Conservation (phyloP, 2,888 invertebrate genomes). For the Seira ritae region DNA sequence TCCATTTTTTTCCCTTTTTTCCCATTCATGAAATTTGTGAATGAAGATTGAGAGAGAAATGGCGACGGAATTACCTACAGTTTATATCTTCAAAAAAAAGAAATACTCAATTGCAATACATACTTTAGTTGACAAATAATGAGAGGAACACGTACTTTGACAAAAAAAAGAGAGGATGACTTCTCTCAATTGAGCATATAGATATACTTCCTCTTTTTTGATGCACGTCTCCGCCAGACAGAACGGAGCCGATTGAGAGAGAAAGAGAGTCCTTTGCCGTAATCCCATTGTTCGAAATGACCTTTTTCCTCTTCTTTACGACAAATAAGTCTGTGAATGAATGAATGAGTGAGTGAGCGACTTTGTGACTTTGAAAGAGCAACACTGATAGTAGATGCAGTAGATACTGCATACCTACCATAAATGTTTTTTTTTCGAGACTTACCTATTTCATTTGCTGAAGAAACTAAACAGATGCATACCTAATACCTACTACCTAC, state of each 20-base stretch:
- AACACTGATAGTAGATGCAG: no score
- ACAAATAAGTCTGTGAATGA: conserved; percentile 19
- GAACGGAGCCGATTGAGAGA: conserved; percentile 52
- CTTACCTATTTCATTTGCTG: no score
- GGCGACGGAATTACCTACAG: no score
- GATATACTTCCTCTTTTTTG: conserved; percentile 9
- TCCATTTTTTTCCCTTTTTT: conserved; percentile 1
- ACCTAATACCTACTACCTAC: no score
- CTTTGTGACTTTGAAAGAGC: conserved; percentile 48
- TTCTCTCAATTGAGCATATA: neutral
- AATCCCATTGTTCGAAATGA: conserved; percentile 15
- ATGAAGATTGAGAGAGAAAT: conserved; percentile 21
- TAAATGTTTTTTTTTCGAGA: no score
- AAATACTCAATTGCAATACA: conserved; percentile 33
- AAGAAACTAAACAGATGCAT: no score
- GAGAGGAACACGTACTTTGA: conserved; percentile 21
- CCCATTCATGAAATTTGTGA: conserved; percentile 40
- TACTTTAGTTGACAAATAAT: conserved; percentile 49
- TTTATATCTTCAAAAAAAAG: conserved; percentile 16
- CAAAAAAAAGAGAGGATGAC: neutral
- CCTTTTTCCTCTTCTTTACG: conserved; percentile 25
- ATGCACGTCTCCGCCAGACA: conserved; percentile 40
- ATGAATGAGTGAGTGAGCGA: conserved; percentile 47
- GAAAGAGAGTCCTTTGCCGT: conserved; percentile 31
- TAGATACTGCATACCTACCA: no score